Percentiles rank a stretch among this genome's conserved stretches.
Evolutionary conservation across 2,888 invertebrate species (phyloP).

Genomic region (Stratiomys singularior): DNA sequence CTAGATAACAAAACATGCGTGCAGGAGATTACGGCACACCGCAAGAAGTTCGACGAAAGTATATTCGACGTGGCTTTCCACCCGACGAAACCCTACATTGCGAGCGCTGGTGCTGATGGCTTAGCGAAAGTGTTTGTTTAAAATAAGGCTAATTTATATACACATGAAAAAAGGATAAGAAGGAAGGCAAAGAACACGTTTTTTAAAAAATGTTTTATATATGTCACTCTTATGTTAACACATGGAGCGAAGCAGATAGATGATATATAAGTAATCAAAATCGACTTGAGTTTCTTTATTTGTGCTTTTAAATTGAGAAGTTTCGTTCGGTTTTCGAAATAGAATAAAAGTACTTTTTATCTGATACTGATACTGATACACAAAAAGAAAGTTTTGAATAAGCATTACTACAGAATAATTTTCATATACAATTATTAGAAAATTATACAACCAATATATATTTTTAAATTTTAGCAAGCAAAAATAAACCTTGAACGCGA

Average conservation of each 20-base stretch:
- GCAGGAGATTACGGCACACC: constrained; percentile 99
- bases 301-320: not conserved
- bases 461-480: constrained; percentile 39
- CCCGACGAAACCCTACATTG: constrained; percentile 97
- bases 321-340: constrained; percentile 23
- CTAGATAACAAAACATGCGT: constrained; percentile 99
- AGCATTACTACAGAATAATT: constrained; percentile 32
- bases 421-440: constrained; percentile 44
- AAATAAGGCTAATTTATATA: constrained; percentile 47
- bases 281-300: not conserved
- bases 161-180: constrained; percentile 18
- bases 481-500: constrained; percentile 9
- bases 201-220: constrained; percentile 36
- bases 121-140: constrained; percentile 98
- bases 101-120: constrained; percentile 98
- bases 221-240: constrained; percentile 32
- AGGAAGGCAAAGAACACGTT: constrained; percentile 4
- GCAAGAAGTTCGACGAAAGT: constrained; percentile 99
- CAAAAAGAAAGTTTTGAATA: constrained; percentile 23
- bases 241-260: constrained; percentile 25
- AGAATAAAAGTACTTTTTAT: constrained; percentile 31
- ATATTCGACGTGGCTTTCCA: constrained; percentile 99
- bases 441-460: constrained; percentile 27
- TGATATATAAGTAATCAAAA: constrained; percentile 21
- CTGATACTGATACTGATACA: not conserved